Base-by-base conservation (phyloP, 1,140 invertebrate genomes). In the Maniola jurtina region DNA sequence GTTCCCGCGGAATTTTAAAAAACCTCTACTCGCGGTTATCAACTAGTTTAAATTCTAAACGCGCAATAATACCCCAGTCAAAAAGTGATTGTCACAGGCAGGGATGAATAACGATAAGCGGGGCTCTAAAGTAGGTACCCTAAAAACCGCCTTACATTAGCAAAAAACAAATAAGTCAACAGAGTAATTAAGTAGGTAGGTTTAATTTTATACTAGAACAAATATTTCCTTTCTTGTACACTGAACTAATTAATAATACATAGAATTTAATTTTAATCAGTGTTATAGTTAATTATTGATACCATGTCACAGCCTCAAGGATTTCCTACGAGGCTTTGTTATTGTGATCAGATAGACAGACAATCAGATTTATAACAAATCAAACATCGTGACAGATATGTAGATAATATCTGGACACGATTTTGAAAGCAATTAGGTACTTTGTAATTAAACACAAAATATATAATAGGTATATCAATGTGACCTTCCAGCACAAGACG, bases 351-450 rank as follows among this genome's bases (percentile, higher is more conserved):
- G 33, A 55, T 13, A 64, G 45, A 54, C 48, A 66, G 5, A 15
- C 25, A 45, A 60, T 66, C 57, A 55, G 57, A 66, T 66, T 55
- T 60, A 13, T 52, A 38, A 60, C 64, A 66, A 61, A 66, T 55
- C 64, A 66, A 62, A 67, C 48, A 59, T 67, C 61, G 61, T 64
- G 64, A 64, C 64, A 71, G 16, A 38, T 64, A 55, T 57, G 61
- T 60, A 2, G 16, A 55, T 55, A 13, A 38, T 61, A 63, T 66
- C 64, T 14, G 11, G 7, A 55, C 64, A 55, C 52, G 61, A 64
- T 60, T 62, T 71, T 71, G 61, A 71, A 60, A 64, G 61, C 42
- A 54, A 66, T 64, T n/a, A n/a, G n/a, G n/a, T 64, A 71, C 57
- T 40, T 35, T 52, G 25, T 66, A 71, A 71, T 63, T 71, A 55